A percentile compares a stretch with the other conserved stretches of the same genome.
Conservation (phyloP, 2,888 invertebrate species). For the Drosophila ezoana region DNA sequence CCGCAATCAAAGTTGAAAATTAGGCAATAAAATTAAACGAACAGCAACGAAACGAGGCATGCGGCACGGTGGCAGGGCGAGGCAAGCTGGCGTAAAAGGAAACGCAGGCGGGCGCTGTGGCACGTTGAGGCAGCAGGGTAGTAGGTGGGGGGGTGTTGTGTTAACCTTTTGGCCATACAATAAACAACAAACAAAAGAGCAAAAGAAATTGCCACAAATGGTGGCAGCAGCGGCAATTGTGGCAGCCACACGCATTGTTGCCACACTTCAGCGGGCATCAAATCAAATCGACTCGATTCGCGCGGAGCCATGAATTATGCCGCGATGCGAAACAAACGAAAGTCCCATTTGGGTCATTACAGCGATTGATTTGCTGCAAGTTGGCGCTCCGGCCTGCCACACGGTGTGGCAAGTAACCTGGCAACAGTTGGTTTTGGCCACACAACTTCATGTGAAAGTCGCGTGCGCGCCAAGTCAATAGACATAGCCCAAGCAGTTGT, state of each 20-base stretch:
- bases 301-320: constrained; percentile 41
- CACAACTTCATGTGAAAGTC: constrained; percentile 40
- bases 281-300: constrained; percentile 13
- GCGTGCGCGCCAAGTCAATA: constrained; percentile 37
- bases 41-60: constrained; percentile 65
- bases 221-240: constrained; percentile 13
- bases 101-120: too few relatives aligned
- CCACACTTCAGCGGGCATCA: constrained; percentile 41
- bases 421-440: constrained; percentile 78
- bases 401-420: constrained; percentile 49
- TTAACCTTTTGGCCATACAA: constrained; percentile 65
- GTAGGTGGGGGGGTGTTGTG: constrained; percentile 4
- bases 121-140: background rate
- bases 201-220: constrained; percentile 62
- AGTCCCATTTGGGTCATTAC: constrained; percentile 52
- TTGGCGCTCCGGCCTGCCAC: background rate
- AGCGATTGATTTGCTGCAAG: constrained; percentile 48
- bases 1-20: constrained; percentile 79
- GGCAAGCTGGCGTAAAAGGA: constrained; percentile 1
- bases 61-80: constrained; percentile 7
- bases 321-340: constrained; percentile 14
- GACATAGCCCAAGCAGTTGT: constrained; percentile 15
- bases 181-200: constrained; percentile 34
- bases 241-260: constrained; percentile 31
- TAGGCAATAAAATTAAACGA: constrained; percentile 80